Percentiles rank a stretch among this genome's conserved stretches.
Conservation (phyloP, 2,888 invertebrate species). For the Cataglyphis cursor region DNA sequence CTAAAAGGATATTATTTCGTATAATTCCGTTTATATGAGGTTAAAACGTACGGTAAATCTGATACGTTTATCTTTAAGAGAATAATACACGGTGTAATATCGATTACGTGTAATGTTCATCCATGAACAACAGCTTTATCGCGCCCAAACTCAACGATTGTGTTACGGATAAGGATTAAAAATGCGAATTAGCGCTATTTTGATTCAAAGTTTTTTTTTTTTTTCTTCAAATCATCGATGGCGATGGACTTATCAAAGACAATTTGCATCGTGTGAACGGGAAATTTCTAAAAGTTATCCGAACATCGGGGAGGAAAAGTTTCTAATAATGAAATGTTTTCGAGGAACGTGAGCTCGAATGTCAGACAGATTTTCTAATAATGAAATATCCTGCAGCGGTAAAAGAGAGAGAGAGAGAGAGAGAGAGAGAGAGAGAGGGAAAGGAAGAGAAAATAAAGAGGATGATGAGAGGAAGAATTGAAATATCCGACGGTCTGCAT, state of each 20-base stretch:
- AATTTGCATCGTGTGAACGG: constrained; percentile 28
- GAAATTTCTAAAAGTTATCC: constrained; percentile 22
- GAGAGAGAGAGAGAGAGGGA: neutral
- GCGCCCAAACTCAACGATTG: neutral
- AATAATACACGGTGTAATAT: neutral
- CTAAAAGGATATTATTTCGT: constrained; percentile 41
- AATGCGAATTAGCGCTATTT: neutral
- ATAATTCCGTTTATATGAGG: constrained; percentile 20
- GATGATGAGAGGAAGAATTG: constrained; percentile 10
- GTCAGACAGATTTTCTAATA: constrained; percentile 39
- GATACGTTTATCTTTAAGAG: constrained; percentile 23
- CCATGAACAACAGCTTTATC: neutral
- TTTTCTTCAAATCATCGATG: constrained; percentile 9
- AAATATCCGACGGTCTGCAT: constrained; percentile 4
- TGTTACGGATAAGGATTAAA: neutral
- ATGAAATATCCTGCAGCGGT: constrained; percentile 32
- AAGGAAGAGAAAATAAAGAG: neutral
- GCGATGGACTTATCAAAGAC: neutral
- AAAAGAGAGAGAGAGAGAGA: neutral
- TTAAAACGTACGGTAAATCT: constrained; percentile 12
- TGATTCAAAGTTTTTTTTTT: constrained; percentile 26
- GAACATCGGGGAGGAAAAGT: constrained; percentile 36
- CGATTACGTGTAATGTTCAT: neutral
- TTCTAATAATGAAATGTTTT: constrained; percentile 51
- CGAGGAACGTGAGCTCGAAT: constrained; percentile 18